Percentiles rank a stretch among this genome's conserved stretches.
Conservation (phyloP, 2,113 vertebrate species). For the Vimba vimba region DNA sequence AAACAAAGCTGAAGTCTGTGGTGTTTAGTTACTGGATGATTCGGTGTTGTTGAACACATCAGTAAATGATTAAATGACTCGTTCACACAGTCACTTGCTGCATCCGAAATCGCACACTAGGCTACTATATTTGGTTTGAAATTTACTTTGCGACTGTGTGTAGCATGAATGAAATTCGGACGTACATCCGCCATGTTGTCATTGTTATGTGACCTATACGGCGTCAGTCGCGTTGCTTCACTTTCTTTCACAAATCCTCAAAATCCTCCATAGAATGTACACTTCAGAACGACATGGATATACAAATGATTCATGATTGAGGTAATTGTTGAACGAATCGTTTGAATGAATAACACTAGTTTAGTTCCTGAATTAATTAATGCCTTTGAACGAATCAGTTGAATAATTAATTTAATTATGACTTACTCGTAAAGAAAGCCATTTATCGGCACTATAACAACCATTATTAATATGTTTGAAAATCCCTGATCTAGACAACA, state of each 20-base stretch:
- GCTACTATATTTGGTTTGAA: no score
- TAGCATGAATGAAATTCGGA: no score
- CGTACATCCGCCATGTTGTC: no score
- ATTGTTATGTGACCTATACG: no score
- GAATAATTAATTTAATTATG: background rate
- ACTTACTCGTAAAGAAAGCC: background rate
- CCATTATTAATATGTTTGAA: background rate
- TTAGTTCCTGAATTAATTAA: background rate
- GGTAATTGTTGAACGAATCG: background rate
- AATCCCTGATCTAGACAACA: background rate
- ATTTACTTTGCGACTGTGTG: no score
- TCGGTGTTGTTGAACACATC: background rate
- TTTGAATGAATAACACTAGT: background rate
- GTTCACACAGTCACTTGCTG: background rate
- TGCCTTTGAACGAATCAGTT: background rate
- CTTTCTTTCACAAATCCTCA: no score
- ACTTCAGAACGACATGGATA: background rate
- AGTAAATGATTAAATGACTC: background rate
- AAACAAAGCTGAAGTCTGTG: background rate
- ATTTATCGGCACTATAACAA: background rate
- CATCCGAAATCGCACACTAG: no score
- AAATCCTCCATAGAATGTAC: no score
- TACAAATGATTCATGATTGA: background rate
- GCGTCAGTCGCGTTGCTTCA: no score
- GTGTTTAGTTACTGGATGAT: background rate